Conservation (phyloP, 2,113 vertebrate species). For the Eulemur rufifrons region DNA sequence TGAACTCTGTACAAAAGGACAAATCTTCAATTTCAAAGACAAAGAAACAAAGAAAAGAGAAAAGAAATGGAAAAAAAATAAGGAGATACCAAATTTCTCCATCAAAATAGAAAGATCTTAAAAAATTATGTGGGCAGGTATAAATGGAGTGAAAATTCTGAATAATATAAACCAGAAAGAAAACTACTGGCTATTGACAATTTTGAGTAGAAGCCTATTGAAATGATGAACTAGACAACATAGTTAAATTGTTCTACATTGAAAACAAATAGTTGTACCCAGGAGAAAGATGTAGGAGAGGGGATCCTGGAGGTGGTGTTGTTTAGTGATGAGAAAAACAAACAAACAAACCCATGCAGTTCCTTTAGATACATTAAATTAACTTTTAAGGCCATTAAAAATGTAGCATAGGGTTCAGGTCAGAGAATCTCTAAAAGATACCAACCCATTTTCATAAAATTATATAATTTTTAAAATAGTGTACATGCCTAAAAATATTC, state of each 20-base stretch:
- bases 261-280: not conserved
- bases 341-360: not conserved
- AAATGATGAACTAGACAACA: not conserved
- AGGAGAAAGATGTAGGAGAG: not conserved
- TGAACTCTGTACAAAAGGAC: not conserved
- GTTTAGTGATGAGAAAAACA: not conserved
- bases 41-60: not conserved
- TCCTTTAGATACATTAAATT: not conserved
- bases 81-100: not conserved
- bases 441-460: not conserved
- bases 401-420: not conserved
- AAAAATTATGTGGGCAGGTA: not conserved
- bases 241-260: not conserved
- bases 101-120: not conserved
- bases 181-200: not conserved
- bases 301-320: too few relatives aligned
- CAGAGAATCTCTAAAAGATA: not conserved
- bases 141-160: not conserved
- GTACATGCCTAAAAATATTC: not conserved
- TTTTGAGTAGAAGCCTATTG: not conserved
- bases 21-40: not conserved
- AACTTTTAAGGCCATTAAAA: not conserved
- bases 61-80: not conserved
- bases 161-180: not conserved
- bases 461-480: not conserved